Evolutionary conservation across 2,797 vertebrate genomes (phyloP), one percentile per base, ranked within the genome.

Genomic region (Pipistrellus nathusii): DNA sequence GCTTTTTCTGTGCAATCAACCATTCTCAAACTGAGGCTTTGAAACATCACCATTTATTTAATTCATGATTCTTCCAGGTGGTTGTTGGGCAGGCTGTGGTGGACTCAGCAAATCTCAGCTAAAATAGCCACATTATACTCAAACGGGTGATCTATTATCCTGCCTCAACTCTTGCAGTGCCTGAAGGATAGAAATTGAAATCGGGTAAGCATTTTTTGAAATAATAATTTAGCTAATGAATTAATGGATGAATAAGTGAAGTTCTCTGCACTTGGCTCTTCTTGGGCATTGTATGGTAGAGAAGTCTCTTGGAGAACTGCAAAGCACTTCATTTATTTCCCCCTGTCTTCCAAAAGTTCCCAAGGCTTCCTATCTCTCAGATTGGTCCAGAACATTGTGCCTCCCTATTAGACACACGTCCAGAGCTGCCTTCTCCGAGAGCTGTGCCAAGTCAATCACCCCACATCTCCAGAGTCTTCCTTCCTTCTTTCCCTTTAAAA

Each of bases 1-100:
- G 46, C 72, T 95, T 94, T 75, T 66, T 48, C 41, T 86, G 9
- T 4, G 82, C 12, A 55, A 30, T 12, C 55, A 93, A 93, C 64
- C 6, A 35, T 6, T 6, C 27, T 11, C 59, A 88, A 88, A 81
- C 3, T 15, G 25, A 81, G n/a, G 6, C 9, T 59, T 73, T 51
- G 35, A 91, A 90, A 81, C 1, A 71, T 68, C 35, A 21, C 8
- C 17, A 66, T 82, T 75, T 86, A 68, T 83, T 69, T 91, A 62
- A 89, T 25, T 62, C 13, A 41, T 8, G 3, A 59, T 72, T 57
- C 55, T 92, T 25, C 12, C 44, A 10, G 35, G 21, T 66, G 9
- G 13, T 84, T 48, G 14, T 90, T 68, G 55, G 59, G 51, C 35
- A 9, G 0, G 21, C 9, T 69, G 14, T 17, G 12, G 55, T 59